Percentiles rank a stretch among this genome's conserved stretches.
Evolutionary conservation across 92 coral and sea anemone genomes (phyloP).

Genomic region (Nematostella vectensis): DNA sequence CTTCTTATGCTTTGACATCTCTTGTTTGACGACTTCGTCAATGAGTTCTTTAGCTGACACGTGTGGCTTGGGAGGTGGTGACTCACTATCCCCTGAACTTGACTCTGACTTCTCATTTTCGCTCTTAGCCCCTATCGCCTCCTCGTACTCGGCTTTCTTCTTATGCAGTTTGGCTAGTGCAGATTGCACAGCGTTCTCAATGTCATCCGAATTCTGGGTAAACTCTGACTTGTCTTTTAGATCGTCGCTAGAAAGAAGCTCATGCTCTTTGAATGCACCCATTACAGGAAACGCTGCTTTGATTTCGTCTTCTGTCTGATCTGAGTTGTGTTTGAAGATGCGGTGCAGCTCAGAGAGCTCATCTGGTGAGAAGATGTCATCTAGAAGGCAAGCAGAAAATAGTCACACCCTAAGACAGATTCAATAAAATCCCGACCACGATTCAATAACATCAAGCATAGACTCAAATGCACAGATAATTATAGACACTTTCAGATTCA

Average conservation of each 20-base stretch:
- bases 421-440: no score
- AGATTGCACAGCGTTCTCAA: conserved; percentile 55
- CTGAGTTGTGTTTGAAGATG: conserved; percentile 26
- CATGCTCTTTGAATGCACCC: conserved; percentile 59
- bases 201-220: conserved; percentile 31
- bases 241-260: conserved; percentile 46
- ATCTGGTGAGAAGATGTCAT: conserved; percentile 17
- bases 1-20: conserved; percentile 26
- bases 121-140: conserved; percentile 7
- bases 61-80: conserved; percentile 9
- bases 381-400: neutral
- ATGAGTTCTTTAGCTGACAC: conserved; percentile 59
- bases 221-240: conserved; percentile 63
- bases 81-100: neutral
- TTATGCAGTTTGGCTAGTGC: conserved; percentile 70
- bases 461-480: no score
- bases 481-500: no score
- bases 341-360: conserved; percentile 21
- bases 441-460: no score
- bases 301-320: conserved; percentile 45
- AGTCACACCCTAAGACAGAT: no score
- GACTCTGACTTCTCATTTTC: conserved; percentile 3
- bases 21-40: conserved; percentile 65
- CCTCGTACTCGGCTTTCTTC: conserved; percentile 30
- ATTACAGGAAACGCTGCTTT: conserved; percentile 70